Evolutionary conservation across 2,888 invertebrate genomes (phyloP).

Genomic region (Drosophila maculinotata): DNA sequence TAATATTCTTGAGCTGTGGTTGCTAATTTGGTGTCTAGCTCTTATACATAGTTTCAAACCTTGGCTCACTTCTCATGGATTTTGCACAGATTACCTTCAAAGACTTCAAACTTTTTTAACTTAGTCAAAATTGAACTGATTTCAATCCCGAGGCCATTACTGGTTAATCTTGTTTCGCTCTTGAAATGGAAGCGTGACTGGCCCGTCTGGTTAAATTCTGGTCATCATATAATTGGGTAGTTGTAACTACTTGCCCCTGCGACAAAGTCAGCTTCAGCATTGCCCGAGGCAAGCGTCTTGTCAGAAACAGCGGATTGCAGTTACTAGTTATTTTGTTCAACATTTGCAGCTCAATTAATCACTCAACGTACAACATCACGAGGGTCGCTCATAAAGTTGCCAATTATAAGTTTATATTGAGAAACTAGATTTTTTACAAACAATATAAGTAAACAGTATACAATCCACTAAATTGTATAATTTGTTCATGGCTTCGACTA

Average conservation of each 20-base stretch:
- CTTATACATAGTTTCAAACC: no score
- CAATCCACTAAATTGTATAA: no score
- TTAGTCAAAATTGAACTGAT: no score
- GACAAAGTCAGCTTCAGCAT: neutral
- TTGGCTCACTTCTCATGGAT: no score
- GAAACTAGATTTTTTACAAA: no score
- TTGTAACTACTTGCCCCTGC: neutral
- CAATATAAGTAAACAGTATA: no score
- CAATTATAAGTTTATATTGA: neutral
- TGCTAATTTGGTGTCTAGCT: no score
- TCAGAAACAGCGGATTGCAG: conserved; percentile 63
- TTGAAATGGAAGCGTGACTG: neutral
- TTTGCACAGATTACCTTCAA: no score
- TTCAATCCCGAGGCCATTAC: no score
- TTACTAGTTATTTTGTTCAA: conserved; percentile 7
- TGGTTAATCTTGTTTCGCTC: neutral
- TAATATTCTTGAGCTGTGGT: no score
- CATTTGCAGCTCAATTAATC: conserved; percentile 65
- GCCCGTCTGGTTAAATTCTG: neutral
- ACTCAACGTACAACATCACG: conserved; percentile 23
- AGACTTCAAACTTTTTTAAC: no score
- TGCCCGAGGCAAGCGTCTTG: conserved; percentile 21
- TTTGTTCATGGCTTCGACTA: no score
- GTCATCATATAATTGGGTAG: neutral
- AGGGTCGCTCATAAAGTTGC: conserved; percentile 14